Evolutionary conservation across 2,113 vertebrate species (phyloP), one percentile per base, ranked within the genome.

Genomic region (Cephalopholis sonnerati): DNA sequence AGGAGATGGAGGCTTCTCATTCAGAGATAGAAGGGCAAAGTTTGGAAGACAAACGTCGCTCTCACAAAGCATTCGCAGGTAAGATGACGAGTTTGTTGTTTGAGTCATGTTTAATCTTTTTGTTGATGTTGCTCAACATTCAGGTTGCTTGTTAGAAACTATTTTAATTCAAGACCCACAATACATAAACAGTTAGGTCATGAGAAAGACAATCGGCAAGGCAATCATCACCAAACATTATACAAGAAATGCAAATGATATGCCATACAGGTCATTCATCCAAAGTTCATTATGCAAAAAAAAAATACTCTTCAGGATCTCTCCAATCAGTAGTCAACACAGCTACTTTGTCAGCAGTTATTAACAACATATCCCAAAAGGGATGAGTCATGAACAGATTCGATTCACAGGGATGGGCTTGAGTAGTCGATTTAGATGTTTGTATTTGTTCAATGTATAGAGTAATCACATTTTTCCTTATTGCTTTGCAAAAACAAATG

Each of bases 61-160:
- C 66, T 97, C 98, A 20, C 97, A 99, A 88, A 99, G 97, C 91
- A 99, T 99, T 84, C 96, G 96, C 93, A 98, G 92, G 98, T 98
- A 93, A 96, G 82, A 50, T 1, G 2, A 46, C 15, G 11, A 55
- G 11, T n/a, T 57, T 29, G 74, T 18, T 48, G 6, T 54, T 44
- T 17, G 24, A 2, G 32, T 62, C 10, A 7, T 32, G 0, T 57
- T 24, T 27, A 50, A 44, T 57, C 7, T 55, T 48, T 41, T 22
- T 57, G 17, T 50, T n/a, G 22, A 22, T 58, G 25, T 11, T 51
- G n/a, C 16, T 29, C 15, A 18, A 11, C 17, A 65, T 54, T 32
- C 2, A 59, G 27, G 50, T 55, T 41, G 7, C 18, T 57, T 7
- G 29, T 4, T 15, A 27, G 16, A 46, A 59, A 9, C 22, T 17